Percentiles rank a stretch among this genome's conserved stretches.
These are phyloP conservation scores for Yponomeuta cagnagella DNA, from an alignment of 2,888 invertebrate genomes.

Conservation along the genomic window DNA sequence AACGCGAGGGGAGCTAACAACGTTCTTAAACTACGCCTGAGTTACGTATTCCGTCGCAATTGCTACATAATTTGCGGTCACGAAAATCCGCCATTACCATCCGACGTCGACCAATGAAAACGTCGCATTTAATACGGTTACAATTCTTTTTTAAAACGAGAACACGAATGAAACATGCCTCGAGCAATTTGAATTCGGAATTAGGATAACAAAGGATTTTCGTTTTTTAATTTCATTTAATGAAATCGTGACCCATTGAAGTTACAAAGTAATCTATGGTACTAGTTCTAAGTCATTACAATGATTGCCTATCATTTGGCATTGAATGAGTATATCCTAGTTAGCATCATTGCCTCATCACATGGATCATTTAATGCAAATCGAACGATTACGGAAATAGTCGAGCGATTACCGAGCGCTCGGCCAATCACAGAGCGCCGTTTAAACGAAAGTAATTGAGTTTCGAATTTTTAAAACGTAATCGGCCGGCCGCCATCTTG, in stretches of 20 bases:
- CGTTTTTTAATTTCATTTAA: slow-evolving; percentile 12
- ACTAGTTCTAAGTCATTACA: slow-evolving; percentile 30
- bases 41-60: slow-evolving; percentile 50
- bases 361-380: slow-evolving; percentile 70
- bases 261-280: slow-evolving; percentile 1
- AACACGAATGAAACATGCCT: slow-evolving; percentile 33
- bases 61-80: slow-evolving; percentile 69
- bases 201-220: slow-evolving; percentile 11
- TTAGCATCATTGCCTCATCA: slow-evolving; percentile 62
- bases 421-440: slow-evolving; percentile 50
- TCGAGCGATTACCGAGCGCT: slow-evolving; percentile 43
- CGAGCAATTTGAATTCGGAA: slow-evolving; percentile 27
- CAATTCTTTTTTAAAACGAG: slow-evolving; percentile 48
- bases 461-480: slow-evolving; percentile 62
- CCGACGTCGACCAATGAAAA: slow-evolving; percentile 55
- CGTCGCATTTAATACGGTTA: slow-evolving; percentile 60
- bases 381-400: slow-evolving; percentile 60
- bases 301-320: slow-evolving; percentile 30
- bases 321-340: slow-evolving; percentile 34
- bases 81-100: slow-evolving; percentile 67
- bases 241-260: slow-evolving; percentile 11
- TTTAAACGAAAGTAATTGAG: slow-evolving; percentile 60
- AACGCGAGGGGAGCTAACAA: slow-evolving; percentile 23
- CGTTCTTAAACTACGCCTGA: slow-evolving; percentile 36
- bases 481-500: slow-evolving; percentile 55